A percentile compares a stretch with the other conserved stretches of the same genome.
phyloP scores from a whole-genome alignment of 2,888 invertebrate species.

The Copidosoma aretas region DNA sequence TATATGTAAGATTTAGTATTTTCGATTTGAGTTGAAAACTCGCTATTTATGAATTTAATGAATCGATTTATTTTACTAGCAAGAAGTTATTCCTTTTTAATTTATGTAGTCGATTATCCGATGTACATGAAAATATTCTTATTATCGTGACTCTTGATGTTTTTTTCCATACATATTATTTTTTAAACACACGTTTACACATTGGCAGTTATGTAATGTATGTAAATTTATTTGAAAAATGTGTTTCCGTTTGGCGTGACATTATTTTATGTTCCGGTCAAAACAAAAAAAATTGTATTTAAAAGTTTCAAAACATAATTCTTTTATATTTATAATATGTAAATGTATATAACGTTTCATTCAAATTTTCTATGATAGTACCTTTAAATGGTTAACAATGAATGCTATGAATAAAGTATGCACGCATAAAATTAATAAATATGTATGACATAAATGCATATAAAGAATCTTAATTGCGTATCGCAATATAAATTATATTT shows the following conservation, averaged over 20 bases:
- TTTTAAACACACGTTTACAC: slow-evolving; percentile 49
- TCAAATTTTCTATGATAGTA: too few species aligned
- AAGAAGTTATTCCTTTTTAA: slow-evolving; percentile 19
- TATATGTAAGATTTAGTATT: slow-evolving; percentile 27
- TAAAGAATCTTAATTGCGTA: slow-evolving; percentile 18
- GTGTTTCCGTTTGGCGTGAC: slow-evolving; percentile 19
- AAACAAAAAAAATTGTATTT: slow-evolving; percentile 18
- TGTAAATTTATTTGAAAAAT: slow-evolving; percentile 29
- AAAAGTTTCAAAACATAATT: slow-evolving; percentile 5
- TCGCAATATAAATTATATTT: slow-evolving; percentile 9
- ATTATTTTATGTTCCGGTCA: slow-evolving; percentile 8
- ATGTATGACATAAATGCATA: slow-evolving; percentile 17
- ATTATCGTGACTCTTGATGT: slow-evolving; percentile 27
- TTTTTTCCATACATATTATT: slow-evolving; percentile 17
- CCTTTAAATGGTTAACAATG: background rate
- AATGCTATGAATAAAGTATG: slow-evolving; percentile 16
- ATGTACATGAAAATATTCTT: slow-evolving; percentile 25
- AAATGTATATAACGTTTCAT: background rate
- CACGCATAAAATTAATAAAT: slow-evolving; percentile 1
- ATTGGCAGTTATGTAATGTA: slow-evolving; percentile 59
- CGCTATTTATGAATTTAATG: slow-evolving; percentile 2
- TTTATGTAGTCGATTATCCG: slow-evolving; percentile 3
- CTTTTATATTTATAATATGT: background rate
- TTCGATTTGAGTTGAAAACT: background rate
- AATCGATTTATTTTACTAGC: slow-evolving; percentile 9